These are phyloP conservation scores for Lithodes maja DNA, from an alignment of 2,888 invertebrate species.

Conservation along the genomic window DNA sequence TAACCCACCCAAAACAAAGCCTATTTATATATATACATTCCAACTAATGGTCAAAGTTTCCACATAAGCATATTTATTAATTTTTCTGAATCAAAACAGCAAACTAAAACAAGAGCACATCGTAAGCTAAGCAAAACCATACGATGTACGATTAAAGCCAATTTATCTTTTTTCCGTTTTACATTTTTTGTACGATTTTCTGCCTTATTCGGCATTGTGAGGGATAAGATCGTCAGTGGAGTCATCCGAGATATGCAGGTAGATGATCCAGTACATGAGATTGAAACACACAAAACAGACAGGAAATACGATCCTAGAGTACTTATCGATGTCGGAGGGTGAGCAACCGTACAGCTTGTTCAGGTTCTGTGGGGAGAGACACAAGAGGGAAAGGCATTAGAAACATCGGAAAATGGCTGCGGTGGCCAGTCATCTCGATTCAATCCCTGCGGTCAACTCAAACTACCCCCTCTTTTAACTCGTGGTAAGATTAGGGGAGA, in stretches of 20 bases:
- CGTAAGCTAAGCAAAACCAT: background rate
- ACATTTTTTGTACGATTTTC: slow-evolving; percentile 47
- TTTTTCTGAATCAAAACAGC: background rate
- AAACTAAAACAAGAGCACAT: background rate
- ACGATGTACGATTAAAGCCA: background rate
- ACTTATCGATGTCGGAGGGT: slow-evolving; percentile 99
- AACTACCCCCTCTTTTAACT: too few relatives aligned
- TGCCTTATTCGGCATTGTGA: slow-evolving; percentile 45
- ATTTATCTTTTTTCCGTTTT: slow-evolving; percentile 25
- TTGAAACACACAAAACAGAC: slow-evolving; percentile 99
- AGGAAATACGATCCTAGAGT: slow-evolving; percentile 98
- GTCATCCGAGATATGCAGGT: slow-evolving; percentile 96
- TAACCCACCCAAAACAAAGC: slow-evolving; percentile 6
- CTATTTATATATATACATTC: slow-evolving; percentile 11
- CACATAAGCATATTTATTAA: background rate
- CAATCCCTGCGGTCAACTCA: too few relatives aligned
- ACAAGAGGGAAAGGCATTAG: too few relatives aligned
- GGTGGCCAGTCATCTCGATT: too few relatives aligned
- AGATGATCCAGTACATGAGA: slow-evolving; percentile 98
- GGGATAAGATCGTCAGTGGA: slow-evolving; percentile 93
- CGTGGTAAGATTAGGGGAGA: too few relatives aligned
- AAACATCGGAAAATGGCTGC: too few relatives aligned
- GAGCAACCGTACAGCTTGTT: slow-evolving; percentile 89
- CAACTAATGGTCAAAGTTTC: background rate
- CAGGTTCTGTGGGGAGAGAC: slow-evolving; percentile 75